phyloP scores from a whole-genome alignment of 2,797 vertebrate species.

The Phataginus tricuspis region DNA sequence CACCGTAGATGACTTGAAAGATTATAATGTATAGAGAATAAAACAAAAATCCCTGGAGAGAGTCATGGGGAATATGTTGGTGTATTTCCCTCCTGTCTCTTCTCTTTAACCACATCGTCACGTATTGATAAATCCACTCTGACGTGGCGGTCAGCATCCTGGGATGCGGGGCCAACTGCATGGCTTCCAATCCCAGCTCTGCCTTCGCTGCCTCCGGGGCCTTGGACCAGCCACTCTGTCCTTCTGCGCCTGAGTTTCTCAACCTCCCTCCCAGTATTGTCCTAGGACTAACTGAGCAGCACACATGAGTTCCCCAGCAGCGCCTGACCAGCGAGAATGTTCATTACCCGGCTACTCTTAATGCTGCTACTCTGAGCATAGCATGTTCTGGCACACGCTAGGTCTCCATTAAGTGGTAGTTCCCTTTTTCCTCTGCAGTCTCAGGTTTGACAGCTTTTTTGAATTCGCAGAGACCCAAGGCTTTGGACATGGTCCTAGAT shows the following conservation, averaged over 20 bases:
- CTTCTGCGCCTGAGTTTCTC: neutral
- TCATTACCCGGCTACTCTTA: accelerated
- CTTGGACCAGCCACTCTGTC: neutral
- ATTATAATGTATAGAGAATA: too few species aligned
- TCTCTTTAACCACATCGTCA: neutral
- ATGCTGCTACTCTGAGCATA: accelerated
- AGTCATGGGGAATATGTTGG: neutral
- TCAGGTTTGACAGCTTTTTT: neutral
- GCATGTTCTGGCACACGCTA: neutral
- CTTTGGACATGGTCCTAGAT: neutral
- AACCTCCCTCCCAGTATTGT: neutral
- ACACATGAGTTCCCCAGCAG: neutral
- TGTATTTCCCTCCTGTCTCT: neutral
- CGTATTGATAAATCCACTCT: accelerated
- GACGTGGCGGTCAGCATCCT: too few species aligned
- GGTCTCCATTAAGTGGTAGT: neutral
- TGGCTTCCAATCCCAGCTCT: neutral
- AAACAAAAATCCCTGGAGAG: neutral
- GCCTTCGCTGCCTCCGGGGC: neutral
- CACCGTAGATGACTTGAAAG: neutral
- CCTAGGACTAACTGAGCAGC: accelerated
- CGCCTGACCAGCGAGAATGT: neutral
- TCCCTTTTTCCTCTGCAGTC: neutral
- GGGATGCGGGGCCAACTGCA: accelerated
- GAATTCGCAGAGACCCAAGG: neutral